These are phyloP conservation scores for Sycobia sp. DNA, from an alignment of 1,140 invertebrate species.

Conservation along the genomic window DNA sequence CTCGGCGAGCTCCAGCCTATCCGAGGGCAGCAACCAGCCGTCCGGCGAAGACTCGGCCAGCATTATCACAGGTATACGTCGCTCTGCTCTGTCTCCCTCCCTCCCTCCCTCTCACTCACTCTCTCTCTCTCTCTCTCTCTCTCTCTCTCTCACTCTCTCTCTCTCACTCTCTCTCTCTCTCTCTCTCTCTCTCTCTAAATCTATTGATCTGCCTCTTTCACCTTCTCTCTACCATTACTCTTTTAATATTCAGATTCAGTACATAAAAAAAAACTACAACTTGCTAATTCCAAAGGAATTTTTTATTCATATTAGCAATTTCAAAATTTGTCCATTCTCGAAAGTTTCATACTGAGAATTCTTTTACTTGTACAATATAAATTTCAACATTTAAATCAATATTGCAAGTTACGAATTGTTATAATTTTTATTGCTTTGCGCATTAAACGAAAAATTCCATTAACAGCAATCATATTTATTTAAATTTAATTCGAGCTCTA, in stretches of 20 bases:
- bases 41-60: slow-evolving; percentile 82
- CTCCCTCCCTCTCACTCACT: slow-evolving; percentile 41
- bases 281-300: background rate
- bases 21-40: slow-evolving; percentile 76
- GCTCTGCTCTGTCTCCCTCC: background rate
- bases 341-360: no score
- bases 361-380: no score
- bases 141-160: slow-evolving; percentile 44
- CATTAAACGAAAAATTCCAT: no score
- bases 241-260: background rate
- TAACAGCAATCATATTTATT: no score
- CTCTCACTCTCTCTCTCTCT: slow-evolving; percentile 30
- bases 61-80: slow-evolving; percentile 77
- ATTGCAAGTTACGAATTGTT: no score
- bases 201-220: no score
- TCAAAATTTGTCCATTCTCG: no score
- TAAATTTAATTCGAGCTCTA: no score
- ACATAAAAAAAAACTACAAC: background rate
- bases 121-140: slow-evolving; percentile 38
- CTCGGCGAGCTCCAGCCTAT: slow-evolving; percentile 84
- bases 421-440: no score
- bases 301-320: background rate
- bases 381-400: no score
- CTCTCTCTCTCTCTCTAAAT: slow-evolving; percentile 39
- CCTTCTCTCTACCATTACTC: background rate